Base-by-base conservation (phyloP, 2,888 invertebrate species). In the Megalurothrips usitatus region DNA sequence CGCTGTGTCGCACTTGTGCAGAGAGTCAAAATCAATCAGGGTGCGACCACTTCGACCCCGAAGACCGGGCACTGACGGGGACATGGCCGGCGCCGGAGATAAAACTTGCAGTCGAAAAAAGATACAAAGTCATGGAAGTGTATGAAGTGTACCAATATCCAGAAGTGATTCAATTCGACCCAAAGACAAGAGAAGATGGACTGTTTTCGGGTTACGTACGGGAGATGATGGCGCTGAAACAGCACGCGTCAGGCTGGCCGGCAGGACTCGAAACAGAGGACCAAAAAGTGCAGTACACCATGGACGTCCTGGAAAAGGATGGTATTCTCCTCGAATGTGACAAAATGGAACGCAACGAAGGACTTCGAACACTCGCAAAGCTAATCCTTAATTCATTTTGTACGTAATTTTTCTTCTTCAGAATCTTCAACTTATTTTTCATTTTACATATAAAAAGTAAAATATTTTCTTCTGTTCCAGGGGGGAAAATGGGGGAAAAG, bases 151-250 rank as follows among this genome's bases (percentile, higher is more conserved):
- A 8, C n/a, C 1, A 9, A 19, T 63, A 63, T n/a, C 63, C 63
- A 9, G 63, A 63, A 63, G 63, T 63, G 10, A n/a, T n/a, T n/a
- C 17, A 63, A 63, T 63, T n/a, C n/a, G 63, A 63, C n/a, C 63
- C 63, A 3, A 6, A n/a, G 1, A 2, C 63, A 63, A 63, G n/a
- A n/a, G n/a, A 17, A 11, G 63, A n/a, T 3, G 63, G 63, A 63
- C n/a, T 63, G 2, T 63, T 52, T 52, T 52, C 52, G 11, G 52
- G 52, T 11, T 17, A 52, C 52, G 52, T 52, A 11, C 11, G 52
- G n/a, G 63, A 63, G 63, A 63, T n/a, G 19, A 63, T 63, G 63
- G 63, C 63, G n/a, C 63, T 63, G 2, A 63, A 63, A 63, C n/a
- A 63, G 1, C 19, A 63, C 17, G 63, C 63, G 17, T 63, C 63